Evolutionary conservation across 1,140 invertebrate genomes (phyloP), one percentile per base, ranked within the genome.

Genomic region (Bombus polaris): DNA sequence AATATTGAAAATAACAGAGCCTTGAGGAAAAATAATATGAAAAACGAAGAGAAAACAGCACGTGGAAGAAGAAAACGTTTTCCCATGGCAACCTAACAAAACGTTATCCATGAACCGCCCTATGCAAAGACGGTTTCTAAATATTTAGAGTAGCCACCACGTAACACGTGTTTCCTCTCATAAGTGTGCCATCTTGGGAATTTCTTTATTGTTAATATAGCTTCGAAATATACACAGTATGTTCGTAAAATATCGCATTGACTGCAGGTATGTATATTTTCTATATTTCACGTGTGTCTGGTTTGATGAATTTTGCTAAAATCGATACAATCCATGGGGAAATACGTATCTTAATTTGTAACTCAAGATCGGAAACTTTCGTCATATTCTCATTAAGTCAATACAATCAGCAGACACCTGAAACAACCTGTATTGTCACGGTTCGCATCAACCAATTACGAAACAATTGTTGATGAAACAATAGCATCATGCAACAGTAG

Each of bases 161-260:
- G 81, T 65, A 87, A 71, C 81, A 77, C 85, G 65, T 83, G 85
- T 83, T 83, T 71, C 65, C 73, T 86, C 80, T 86, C 80, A 70
- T 71, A 83, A 86, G 73, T 73, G 53, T 53, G 80, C 57, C 73
- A 22, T 37, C 28, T 42, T n/a, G 44, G 28, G 39, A n/a, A 74
- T 47, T 66, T 73, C 71, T 74, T 81, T 73, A 72, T 73, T 81
- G 77, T 85, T 80, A 80, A 85, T 66, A 32, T 79, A 66, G 66
- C 66, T 79, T 70, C 5, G 28, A 25, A 32, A 10, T 62, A 75
- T 39, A n/a, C 22, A 62, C 10, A 9, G 3, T 5, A n/a, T 22
- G 47, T 47, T 71, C 13, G 8, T n/a, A 53, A 44, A 71, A 78
- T 44, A 25, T 9, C n/a, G 18, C 28, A 83, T 35, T 22, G 44